phyloP scores from a whole-genome alignment of 1,140 invertebrate species.

The Pseudomyrmex gracilis region DNA sequence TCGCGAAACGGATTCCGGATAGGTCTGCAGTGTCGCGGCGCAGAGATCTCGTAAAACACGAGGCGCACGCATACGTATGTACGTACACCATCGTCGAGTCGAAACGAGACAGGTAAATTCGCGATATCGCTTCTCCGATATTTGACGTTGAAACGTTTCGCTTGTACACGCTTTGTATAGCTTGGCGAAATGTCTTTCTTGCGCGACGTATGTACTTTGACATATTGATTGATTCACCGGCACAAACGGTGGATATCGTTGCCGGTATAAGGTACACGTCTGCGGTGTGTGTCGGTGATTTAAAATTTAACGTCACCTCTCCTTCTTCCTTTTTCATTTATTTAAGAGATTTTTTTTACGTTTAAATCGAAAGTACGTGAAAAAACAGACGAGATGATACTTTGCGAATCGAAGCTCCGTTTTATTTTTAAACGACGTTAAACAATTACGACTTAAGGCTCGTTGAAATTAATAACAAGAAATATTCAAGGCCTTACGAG shows the following conservation, averaged over 20 bases:
- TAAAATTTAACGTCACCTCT: too few relatives aligned
- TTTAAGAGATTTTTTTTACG: too few relatives aligned
- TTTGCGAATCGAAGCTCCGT: too few relatives aligned
- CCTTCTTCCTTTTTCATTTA: too few relatives aligned
- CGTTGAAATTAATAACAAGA: too few relatives aligned
- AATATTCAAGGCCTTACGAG: too few relatives aligned
- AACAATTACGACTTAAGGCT: too few relatives aligned
- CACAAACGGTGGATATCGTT: constrained; percentile 4
- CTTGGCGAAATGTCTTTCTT: background rate
- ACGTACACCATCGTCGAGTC: too few relatives aligned
- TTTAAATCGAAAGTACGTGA: too few relatives aligned
- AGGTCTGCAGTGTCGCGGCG: constrained; percentile 9
- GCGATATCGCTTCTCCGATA: constrained; percentile 27
- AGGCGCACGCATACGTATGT: too few relatives aligned
- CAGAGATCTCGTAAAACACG: constrained; percentile 22
- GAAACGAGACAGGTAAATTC: constrained; percentile 43
- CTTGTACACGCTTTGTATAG: constrained; percentile 40
- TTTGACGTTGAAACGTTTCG: constrained; percentile 5
- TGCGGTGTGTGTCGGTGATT: background rate
- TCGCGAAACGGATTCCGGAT: constrained; percentile 48
- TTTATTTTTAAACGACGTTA: too few relatives aligned
- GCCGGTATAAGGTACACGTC: background rate
- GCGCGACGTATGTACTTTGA: background rate
- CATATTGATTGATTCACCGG: background rate
- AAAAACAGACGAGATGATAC: too few relatives aligned